Conservation (phyloP, 1,140 invertebrate genomes). For the Zophobas morio region DNA sequence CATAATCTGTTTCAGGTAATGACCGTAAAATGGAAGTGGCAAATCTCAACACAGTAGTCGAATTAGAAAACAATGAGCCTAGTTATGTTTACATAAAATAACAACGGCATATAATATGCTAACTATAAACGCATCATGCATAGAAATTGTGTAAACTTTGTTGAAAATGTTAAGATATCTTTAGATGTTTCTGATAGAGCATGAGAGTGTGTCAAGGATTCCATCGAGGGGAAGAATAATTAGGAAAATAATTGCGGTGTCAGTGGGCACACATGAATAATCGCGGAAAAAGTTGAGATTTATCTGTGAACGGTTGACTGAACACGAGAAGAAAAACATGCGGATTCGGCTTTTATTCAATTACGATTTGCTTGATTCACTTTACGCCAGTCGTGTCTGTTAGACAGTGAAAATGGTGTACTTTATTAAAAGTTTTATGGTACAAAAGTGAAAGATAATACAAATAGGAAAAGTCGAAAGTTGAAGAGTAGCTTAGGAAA, state of each 20-base stretch:
- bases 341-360: slow-evolving; percentile 41
- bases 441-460: slow-evolving; percentile 32
- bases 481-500: slow-evolving; percentile 27
- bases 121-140: too few relatives aligned
- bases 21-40: too few relatives aligned
- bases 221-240: slow-evolving; percentile 1
- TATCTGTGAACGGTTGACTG: slow-evolving; percentile 36
- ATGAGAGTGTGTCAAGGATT: slow-evolving; percentile 1
- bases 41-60: too few relatives aligned
- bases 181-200: neutral
- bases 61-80: too few relatives aligned
- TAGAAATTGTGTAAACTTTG: neutral
- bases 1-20: too few relatives aligned
- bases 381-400: slow-evolving; percentile 27
- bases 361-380: slow-evolving; percentile 40
- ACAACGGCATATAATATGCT: too few relatives aligned
- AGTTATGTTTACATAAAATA: too few relatives aligned
- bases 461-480: slow-evolving; percentile 23
- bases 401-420: slow-evolving; percentile 34
- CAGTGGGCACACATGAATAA: slow-evolving; percentile 11
- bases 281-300: slow-evolving; percentile 21
- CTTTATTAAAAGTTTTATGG: slow-evolving; percentile 39
- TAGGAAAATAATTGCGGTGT: slow-evolving; percentile 28
- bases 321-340: slow-evolving; percentile 32
- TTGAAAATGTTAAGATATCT: neutral